Percentiles rank a stretch among this genome's conserved stretches.
Evolutionary conservation across 2,797 vertebrate species (phyloP).

Genomic region (Hyperoplus lanceolatus): DNA sequence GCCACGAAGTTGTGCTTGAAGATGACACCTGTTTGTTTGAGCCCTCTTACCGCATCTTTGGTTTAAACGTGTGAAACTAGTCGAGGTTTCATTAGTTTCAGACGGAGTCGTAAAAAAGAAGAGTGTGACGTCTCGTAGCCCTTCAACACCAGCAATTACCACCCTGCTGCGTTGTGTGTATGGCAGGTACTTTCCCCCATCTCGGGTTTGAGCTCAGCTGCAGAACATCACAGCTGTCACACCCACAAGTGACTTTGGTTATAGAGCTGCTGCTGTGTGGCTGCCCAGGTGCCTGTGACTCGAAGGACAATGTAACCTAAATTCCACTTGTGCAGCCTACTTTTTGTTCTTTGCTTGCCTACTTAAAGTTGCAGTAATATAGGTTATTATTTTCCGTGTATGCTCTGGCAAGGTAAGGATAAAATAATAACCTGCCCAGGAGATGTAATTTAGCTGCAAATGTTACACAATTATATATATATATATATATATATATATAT

Average conservation of each 20-base stretch:
- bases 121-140: not conserved
- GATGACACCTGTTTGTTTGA: conserved; percentile 68
- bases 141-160: not conserved
- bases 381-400: conserved; percentile 17
- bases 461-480: not conserved
- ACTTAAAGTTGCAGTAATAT: conserved; percentile 22
- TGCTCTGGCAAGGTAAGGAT: conserved; percentile 9
- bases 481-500: not conserved
- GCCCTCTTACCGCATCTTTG: not conserved
- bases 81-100: not conserved
- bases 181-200: conserved; percentile 16
- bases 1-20: conserved; percentile 35
- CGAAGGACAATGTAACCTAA: conserved; percentile 63
- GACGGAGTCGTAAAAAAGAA: not conserved
- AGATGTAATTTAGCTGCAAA: not conserved
- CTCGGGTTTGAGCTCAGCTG: conserved; percentile 60
- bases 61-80: not conserved
- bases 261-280: conserved; percentile 40
- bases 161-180: not conserved
- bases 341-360: conserved; percentile 52
- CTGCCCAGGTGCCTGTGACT: conserved; percentile 70
- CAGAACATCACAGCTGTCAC: conserved; percentile 69
- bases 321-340: conserved; percentile 64
- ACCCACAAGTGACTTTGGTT: conserved; percentile 60
- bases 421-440: conserved; percentile 4